Evolutionary conservation across 2,888 invertebrate species (phyloP).

Genomic region (Tanytarsus gracilentus): DNA sequence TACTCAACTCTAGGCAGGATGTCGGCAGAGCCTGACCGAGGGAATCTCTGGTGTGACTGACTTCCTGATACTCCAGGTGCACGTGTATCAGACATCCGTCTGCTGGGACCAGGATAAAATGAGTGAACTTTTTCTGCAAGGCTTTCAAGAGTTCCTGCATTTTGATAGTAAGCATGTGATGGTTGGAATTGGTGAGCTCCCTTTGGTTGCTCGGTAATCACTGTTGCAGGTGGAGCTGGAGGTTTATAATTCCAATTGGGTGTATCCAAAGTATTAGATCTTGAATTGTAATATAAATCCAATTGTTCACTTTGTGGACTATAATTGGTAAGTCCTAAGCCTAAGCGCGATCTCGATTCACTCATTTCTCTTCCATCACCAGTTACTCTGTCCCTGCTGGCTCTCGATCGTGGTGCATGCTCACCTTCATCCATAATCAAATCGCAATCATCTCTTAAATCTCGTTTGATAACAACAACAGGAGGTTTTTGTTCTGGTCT

Average conservation of each 20-base stretch:
- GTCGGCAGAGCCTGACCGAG: slow-evolving; percentile 86
- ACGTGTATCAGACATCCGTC: slow-evolving; percentile 59
- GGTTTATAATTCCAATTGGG: slow-evolving; percentile 45
- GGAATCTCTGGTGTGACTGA: slow-evolving; percentile 49
- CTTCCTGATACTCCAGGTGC: slow-evolving; percentile 37
- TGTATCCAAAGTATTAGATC: slow-evolving; percentile 52
- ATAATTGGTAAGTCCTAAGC: slow-evolving; percentile 57
- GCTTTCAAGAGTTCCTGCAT: slow-evolving; percentile 70
- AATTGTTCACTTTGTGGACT: slow-evolving; percentile 59
- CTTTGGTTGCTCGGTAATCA: slow-evolving; percentile 86
- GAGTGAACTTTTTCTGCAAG: slow-evolving; percentile 88
- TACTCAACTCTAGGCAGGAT: slow-evolving; percentile 81
- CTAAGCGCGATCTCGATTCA: slow-evolving; percentile 64
- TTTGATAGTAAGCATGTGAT: slow-evolving; percentile 68
- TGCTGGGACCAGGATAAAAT: slow-evolving; percentile 58
- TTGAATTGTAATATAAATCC: slow-evolving; percentile 74
- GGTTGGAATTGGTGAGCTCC: slow-evolving; percentile 71
- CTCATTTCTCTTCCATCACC: slow-evolving; percentile 74
- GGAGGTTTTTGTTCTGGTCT: slow-evolving; percentile 78
- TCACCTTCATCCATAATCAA: slow-evolving; percentile 50
- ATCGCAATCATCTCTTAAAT: slow-evolving; percentile 71
- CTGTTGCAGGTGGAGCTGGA: slow-evolving; percentile 63
- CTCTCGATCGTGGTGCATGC: slow-evolving; percentile 43
- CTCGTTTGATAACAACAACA: slow-evolving; percentile 82
- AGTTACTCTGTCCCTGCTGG: slow-evolving; percentile 45